Evolutionary conservation across 1,140 invertebrate genomes (phyloP).

Genomic region (Drosophila nasuta): DNA sequence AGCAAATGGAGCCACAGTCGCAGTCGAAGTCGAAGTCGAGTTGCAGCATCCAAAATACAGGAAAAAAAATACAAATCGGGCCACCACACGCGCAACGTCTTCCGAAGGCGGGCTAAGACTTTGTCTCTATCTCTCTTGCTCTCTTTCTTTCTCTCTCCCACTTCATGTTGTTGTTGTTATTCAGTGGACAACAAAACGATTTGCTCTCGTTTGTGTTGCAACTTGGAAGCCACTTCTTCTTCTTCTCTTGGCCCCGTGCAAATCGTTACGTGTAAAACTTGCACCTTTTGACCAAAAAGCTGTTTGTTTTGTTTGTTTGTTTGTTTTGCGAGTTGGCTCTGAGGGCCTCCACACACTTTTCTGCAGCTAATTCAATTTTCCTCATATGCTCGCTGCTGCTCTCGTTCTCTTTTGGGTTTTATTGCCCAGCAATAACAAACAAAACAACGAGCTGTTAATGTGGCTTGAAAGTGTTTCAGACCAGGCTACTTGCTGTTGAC

Average conservation of each 20-base stretch:
- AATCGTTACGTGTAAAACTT: constrained; percentile 83
- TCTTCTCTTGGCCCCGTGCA: constrained; percentile 57
- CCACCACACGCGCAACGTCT: constrained; percentile 66
- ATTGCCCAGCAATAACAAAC: constrained; percentile 56
- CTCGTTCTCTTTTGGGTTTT: constrained; percentile 29
- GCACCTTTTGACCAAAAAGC: constrained; percentile 81
- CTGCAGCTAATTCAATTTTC: constrained; percentile 74
- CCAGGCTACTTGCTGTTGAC: constrained; percentile 50
- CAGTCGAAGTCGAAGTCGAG: constrained; percentile 1
- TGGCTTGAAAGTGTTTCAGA: constrained; percentile 63
- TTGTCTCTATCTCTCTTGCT: neutral
- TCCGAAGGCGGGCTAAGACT: neutral
- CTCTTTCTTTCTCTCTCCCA: constrained; percentile 1
- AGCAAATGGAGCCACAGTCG: constrained; percentile 30
- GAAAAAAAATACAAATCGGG: constrained; percentile 44
- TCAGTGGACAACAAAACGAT: constrained; percentile 76
- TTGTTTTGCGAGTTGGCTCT: neutral
- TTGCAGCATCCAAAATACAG: constrained; percentile 48
- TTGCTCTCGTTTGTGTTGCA: constrained; percentile 80
- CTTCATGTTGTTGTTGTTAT: no score
- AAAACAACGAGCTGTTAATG: constrained; percentile 64
- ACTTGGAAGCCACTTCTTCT: constrained; percentile 27
- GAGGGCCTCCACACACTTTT: constrained; percentile 51
- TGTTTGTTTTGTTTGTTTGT: constrained; percentile 67
- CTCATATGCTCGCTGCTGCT: constrained; percentile 4